Base-by-base conservation (phyloP, 2,113 vertebrate genomes). In the Protobothrops flavoviridis region DNA sequence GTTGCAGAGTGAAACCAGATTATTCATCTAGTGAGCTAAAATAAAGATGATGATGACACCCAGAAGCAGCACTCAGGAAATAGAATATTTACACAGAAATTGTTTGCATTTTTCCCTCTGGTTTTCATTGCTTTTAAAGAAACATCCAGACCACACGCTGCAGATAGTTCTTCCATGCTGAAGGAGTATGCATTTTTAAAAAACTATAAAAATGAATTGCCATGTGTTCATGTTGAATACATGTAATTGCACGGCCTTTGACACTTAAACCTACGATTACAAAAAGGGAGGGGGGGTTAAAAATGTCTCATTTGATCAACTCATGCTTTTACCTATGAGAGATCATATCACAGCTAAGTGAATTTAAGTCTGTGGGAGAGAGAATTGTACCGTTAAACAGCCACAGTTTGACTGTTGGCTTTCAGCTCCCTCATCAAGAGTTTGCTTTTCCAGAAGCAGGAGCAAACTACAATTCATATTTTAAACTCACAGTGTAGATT, bases 51-150 rank as follows among this genome's bases (percentile, higher is more conserved):
- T 12, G 94, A 95, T 95, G 96, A 96, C 94, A 96, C 95, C 95
- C 94, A 91, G 95, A 96, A 96, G 94, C 95, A 94, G 95, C 95
- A 94, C 95, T 97, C 96, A 94, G 96, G 98, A 97, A 98, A 96
- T 95, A 55, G 95, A 96, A 96, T 96, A 96, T 97, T 97, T 97
- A 94, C 94, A 95, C 94, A 96, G 94, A 97, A 97, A 97, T 97
- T 95, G 94, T 96, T 96, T 85, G 93, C 57, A 95, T 98, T 97
- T 97, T 97, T 96, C 88, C 94, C 96, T 94, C 94, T 88, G 91
- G 93, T 90, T 93, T 96, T 96, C 91, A 90, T 93, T 94, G 87
- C 12, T 87, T 94, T 91, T 85, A 96, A 90, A 88, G 0, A 87
- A 96, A 95, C 91, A n/a, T 92, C 90, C 91, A 96, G 95, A 92